Base-by-base conservation (phyloP, 2,797 vertebrate genomes). In the Chaenodraco wilsoni region DNA sequence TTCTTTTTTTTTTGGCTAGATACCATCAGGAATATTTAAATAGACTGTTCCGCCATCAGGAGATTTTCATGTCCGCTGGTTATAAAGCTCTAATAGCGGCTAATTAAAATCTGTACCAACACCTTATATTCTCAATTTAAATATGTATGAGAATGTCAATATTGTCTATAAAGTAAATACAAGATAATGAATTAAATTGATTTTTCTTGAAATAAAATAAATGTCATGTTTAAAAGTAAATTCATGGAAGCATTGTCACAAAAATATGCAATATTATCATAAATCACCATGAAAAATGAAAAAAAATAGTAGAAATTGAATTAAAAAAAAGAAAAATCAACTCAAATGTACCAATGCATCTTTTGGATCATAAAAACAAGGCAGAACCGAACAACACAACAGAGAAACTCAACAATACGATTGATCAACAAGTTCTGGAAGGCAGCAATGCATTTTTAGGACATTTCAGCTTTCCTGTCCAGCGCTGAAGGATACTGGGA, bases 401-500 rank as follows among this genome's bases (percentile, higher is more conserved):
- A 72, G 16, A 69, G 10, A 72, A 54, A 72, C 15, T 75, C 13
- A 58, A 79, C 50, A 63, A 73, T 16, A 15, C 33, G 48, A 62
- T 48, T 50, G 27, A 86, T 84, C 75, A 82, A 88, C 76, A 80
- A 74, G 64, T 86, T 82, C 40, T 77, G 45, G 54, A 69, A 71
- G 69, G 37, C 49, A 61, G 74, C 70, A 78, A 75, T 88, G 89
- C 21, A 78, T 87, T 88, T 37, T 90, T 58, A 10, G 69, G 63
- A 85, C 69, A 83, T 84, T 80, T 76, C 62, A 70, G 64, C 62
- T 46, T 83, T 54, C 69, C 81, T 79, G 84, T 87, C 71, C 84
- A 72, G 76, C 43, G 40, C 72, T 68, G 69, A 71, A 58, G 80
- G 79, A 88, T 64, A 82, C 64, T 58, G 69, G 48, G 69, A 74